A percentile compares a stretch with the other conserved stretches of the same genome.
Conservation (phyloP, 2,113 vertebrate species). For the Aleadryas rufinucha region DNA sequence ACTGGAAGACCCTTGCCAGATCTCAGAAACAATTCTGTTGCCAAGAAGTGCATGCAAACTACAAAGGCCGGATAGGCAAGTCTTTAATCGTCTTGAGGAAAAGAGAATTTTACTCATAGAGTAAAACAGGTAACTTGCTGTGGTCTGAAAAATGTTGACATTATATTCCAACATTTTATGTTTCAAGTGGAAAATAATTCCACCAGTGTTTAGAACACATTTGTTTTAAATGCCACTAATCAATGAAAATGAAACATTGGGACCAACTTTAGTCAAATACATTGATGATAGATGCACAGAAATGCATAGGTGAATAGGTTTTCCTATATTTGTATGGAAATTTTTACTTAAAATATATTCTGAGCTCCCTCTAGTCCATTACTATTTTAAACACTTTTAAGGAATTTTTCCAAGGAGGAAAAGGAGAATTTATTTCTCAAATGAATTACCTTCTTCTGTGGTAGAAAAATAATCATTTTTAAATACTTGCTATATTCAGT, state of each 20-base stretch:
- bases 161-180: neutral
- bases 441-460: neutral
- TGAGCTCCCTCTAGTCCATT: neutral
- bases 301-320: neutral
- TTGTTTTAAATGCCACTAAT: neutral
- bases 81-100: neutral
- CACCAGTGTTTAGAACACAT: neutral
- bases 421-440: constrained; percentile 24
- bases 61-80: neutral
- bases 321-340: neutral
- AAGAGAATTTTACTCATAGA: neutral
- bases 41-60: neutral
- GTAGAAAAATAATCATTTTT: constrained; percentile 1
- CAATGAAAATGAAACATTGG: neutral
- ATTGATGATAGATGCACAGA: neutral
- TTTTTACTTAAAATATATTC: constrained; percentile 1
- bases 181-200: neutral
- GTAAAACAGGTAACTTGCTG: neutral
- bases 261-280: neutral
- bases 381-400: constrained; percentile 13
- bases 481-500: neutral
- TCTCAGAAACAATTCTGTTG: neutral
- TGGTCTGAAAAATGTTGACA: neutral
- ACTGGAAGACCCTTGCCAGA: neutral
- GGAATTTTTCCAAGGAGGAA: neutral